phyloP scores from a whole-genome alignment of 2,797 vertebrate genomes.

The Hafferia zeledoni region DNA sequence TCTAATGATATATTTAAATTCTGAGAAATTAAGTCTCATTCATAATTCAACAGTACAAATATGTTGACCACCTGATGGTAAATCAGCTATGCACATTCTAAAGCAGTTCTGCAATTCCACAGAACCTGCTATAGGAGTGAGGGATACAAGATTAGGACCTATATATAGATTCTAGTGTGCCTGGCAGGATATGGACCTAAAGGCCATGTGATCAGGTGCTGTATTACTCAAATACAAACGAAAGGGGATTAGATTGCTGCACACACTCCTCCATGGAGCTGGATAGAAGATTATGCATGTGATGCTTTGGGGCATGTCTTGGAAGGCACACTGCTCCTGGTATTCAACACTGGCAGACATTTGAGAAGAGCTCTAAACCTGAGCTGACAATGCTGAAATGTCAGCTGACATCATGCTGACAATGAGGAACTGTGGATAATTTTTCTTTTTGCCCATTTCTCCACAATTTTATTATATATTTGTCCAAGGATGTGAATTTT shows the following conservation, averaged over 20 bases:
- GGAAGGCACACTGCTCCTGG: neutral
- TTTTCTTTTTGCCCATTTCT: neutral
- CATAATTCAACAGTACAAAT: slow-evolving; percentile 40
- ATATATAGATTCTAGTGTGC: neutral
- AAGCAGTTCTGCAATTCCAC: neutral
- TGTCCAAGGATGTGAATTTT: neutral
- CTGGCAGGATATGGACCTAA: neutral
- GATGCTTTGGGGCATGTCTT: neutral
- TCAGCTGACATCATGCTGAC: neutral
- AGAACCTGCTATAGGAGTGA: neutral
- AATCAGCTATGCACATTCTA: neutral
- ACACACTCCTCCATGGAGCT: neutral
- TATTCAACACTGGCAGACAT: neutral
- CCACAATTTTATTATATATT: neutral
- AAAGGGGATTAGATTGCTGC: neutral
- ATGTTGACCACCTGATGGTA: neutral
- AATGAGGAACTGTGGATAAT: neutral
- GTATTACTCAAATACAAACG: neutral
- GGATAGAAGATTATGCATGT: neutral
- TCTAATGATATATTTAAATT: slow-evolving; percentile 25
- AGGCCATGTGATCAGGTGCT: neutral
- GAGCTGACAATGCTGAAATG: neutral
- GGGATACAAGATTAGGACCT: neutral
- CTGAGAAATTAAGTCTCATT: slow-evolving; percentile 28
- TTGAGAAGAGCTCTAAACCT: neutral